Evolutionary conservation across 2,113 vertebrate species (phyloP), one percentile per base, ranked within the genome.

Genomic region (Anseranas semipalmata): DNA sequence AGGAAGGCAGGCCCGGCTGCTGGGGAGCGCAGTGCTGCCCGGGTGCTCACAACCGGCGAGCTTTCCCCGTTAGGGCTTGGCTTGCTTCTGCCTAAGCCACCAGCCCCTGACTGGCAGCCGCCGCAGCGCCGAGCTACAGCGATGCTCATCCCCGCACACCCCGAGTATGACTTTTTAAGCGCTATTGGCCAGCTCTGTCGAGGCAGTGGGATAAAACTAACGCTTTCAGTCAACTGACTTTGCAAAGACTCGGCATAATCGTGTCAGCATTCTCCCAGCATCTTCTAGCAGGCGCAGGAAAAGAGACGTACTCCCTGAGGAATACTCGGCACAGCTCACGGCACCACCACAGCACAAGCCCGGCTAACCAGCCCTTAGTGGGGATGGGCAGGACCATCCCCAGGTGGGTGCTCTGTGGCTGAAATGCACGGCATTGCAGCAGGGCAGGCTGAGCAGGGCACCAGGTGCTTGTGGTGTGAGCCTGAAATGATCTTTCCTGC

Each of bases 391-490:
- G 35, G 10, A 27, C 27, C 52, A 28, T 11, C 21, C 46, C 21
- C 48, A 48, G 48, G 48, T 50, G 52, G 52, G 60, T 27, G 24
- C 35, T 27, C 60, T 37, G 60, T 16, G 35, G 9, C 5, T 37
- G n/a, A 37, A 37, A 60, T 15, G 58, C 2, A 8, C 21, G n/a
- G 25, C 24, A 19, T 20, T 22, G 66, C 35, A 8, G 30, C 56
- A 5, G 48, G 20, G 25, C 12, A 7, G 68, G 33, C 33, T 6
- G 9, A 5, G 3, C 5, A 2, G 20, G 41, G 1, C 3, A 10
- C 3, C 4, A 2, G 63, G 32, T 14, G 3, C 41, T 28, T 17
- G 15, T 4, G 15, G 52, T 2, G 16, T 10, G 60, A 65, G 62
- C 39, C 37, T 13, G 12, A 12, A 30, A 27, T 12, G 18, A 24